These are phyloP conservation scores for Podotricha telesiphe DNA, from an alignment of 2,888 invertebrate species.

Conservation along the genomic window DNA sequence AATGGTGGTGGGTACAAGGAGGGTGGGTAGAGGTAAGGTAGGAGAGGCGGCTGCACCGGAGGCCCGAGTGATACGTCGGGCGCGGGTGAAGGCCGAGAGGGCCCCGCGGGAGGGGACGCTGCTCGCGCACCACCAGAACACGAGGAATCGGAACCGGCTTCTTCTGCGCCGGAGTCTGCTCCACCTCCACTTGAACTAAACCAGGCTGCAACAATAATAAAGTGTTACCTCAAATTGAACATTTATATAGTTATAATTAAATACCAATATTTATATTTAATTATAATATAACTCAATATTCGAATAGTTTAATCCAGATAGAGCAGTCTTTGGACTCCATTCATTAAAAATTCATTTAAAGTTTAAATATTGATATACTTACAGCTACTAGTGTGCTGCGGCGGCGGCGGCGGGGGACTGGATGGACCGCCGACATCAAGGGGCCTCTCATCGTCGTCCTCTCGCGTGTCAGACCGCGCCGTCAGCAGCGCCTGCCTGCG, in stretches of 20 bases:
- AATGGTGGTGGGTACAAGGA: slow-evolving; percentile 92
- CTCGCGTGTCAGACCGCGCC: slow-evolving; percentile 86
- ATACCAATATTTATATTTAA: not conserved
- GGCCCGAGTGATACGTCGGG: slow-evolving; percentile 97
- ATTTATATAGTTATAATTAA: no score
- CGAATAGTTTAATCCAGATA: no score
- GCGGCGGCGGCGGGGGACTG: slow-evolving; percentile 88
- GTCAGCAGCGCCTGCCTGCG: slow-evolving; percentile 92
- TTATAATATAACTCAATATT: not conserved
- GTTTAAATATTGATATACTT: slow-evolving; percentile 51
- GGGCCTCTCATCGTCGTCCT: slow-evolving; percentile 92
- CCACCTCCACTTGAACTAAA: slow-evolving; percentile 85
- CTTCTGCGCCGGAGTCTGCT: slow-evolving; percentile 85
- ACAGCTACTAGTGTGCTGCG: slow-evolving; percentile 70
- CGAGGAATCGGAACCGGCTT: slow-evolving; percentile 89
- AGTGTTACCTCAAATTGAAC: not conserved
- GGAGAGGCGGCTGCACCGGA: slow-evolving; percentile 95
- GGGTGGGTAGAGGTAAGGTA: slow-evolving; percentile 96
- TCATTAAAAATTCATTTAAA: not conserved
- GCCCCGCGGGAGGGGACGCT: slow-evolving; percentile 81
- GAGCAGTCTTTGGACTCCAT: not conserved
- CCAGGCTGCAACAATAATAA: slow-evolving; percentile 79
- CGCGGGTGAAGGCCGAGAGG: slow-evolving; percentile 89
- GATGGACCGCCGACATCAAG: slow-evolving; percentile 95
- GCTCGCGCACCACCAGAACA: slow-evolving; percentile 86